Evolutionary conservation across 2,888 invertebrate species (phyloP), one percentile per base, ranked within the genome.

Genomic region (Phorcus lineatus): DNA sequence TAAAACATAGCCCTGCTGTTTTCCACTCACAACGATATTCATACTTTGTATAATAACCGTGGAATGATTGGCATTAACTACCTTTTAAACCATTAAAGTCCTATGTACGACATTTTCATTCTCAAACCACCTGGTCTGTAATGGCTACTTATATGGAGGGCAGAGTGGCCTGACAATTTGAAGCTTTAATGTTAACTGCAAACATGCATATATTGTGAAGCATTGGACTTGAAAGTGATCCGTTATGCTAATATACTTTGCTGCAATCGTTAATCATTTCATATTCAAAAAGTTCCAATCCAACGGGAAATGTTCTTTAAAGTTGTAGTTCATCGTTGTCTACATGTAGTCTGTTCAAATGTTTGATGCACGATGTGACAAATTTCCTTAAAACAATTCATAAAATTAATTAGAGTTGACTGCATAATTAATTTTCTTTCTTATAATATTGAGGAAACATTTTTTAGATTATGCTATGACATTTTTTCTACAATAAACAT

Each of bases 171-270:
- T 70, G 36, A 70, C 31, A 31, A 36, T 70, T 31, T 40, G 70
- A 70, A 70, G 70, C 28, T 70, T 70, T 40, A 36, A 28, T 70
- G 70, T 40, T 70, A n/a, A 70, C 28, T 36, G 40, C 70, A 70
- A 70, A 70, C 70, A 70, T 40, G 36, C 36, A 70, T 70, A 17
- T 19, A 36, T 28, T 36, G 36, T 70, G 13, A 19, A 28, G 36
- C 19, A 3, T 40, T 19, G 36, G 19, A 36, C 36, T 70, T 70
- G 36, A 36, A 28, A 36, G 0, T 70, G 36, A 70, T 17, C 40
- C 70, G 28, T 70, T 40, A 70, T 70, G 70, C 70, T 40, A 40
- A 70, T 70, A 40, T n/a, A 28, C n/a, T 62, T 47, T 47, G 47
- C 47, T 47, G 47, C 4, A 47, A 47, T 47, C 47, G 47, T 47